Evolutionary conservation across 92 coral and sea anemone genomes (phyloP), one percentile per base, ranked within the genome.

Genomic region (Blastomussa wellsi): DNA sequence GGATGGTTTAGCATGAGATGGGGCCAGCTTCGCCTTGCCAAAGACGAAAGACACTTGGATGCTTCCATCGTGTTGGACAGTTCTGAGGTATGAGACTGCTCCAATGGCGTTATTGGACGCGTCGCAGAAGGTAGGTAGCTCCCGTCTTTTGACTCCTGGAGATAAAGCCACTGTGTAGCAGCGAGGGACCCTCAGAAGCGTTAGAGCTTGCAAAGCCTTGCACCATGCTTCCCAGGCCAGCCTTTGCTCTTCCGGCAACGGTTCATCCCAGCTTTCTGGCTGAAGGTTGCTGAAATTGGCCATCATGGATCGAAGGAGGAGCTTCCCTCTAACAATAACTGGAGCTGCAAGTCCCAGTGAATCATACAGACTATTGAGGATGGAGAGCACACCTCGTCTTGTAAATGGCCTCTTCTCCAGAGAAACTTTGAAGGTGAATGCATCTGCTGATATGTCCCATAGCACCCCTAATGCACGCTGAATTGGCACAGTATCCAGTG

Each of bases 1-100:
- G 90, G 8, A 77, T 81, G 16, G 81, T 81, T 65, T 90, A 51
- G 85, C 90, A 28, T 73, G 84, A 17, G 69, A 17, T 51, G 92
- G 88, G 33, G 93, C 86, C 47, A 86, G 80, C 93, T 86, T 90
- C 17, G 88, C 90, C 49, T 90, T 90, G 11, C 91, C 89, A n/a
- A 90, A 74, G 39, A 90, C 79, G 49, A 87, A 87, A 24, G 93
- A 88, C 3, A 90, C 91, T 37, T 87, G 71, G 15, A 82, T 71
- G 64, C 28, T 38, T 16, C 87, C 80, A 79, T 85, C 78, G n/a
- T 83, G 24, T 7, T 90, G 93, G 57, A 83, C 49, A 2, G 76
- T 35, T 71, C 53, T 87, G 16, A 87, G 66, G 87, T 90, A 87
- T 0, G 88, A 73, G 19, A 87, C 93, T 13, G 89, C 93, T 49